Percentiles rank a stretch among this genome's conserved stretches.
Conservation (phyloP, 1,140 invertebrate species). For the Dysdera silvatica region DNA sequence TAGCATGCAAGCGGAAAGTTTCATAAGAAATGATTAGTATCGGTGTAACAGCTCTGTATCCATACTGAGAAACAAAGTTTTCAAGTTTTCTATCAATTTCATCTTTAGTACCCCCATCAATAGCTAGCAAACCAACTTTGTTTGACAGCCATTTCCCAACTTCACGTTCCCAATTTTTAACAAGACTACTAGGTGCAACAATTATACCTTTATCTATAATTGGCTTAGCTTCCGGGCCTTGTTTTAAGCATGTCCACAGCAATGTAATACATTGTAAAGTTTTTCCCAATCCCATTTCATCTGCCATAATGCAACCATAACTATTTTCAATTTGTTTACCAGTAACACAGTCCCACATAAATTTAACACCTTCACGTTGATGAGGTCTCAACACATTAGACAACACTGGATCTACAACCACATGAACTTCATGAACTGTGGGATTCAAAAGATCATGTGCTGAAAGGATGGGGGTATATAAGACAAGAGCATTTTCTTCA, state of each 20-base stretch:
- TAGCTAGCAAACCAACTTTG: slow-evolving; percentile 72
- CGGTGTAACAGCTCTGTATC: slow-evolving; percentile 58
- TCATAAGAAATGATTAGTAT: slow-evolving; percentile 98
- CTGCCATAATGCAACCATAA: slow-evolving; percentile 96
- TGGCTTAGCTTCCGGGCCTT: slow-evolving; percentile 65
- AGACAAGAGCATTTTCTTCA: slow-evolving; percentile 83
- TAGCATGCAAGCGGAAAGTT: slow-evolving; percentile 88
- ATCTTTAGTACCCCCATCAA: slow-evolving; percentile 82
- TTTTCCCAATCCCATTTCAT: slow-evolving; percentile 96
- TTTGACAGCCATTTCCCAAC: slow-evolving; percentile 91
- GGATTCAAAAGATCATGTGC: too few relatives aligned
- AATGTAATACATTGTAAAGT: slow-evolving; percentile 97
- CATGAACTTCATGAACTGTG: slow-evolving; percentile 72
- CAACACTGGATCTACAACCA: slow-evolving; percentile 56
- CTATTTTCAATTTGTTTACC: slow-evolving; percentile 78
- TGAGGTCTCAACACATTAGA: slow-evolving; percentile 65
- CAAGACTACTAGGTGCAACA: slow-evolving; percentile 92
- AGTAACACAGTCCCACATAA: slow-evolving; percentile 99
- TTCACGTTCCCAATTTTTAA: slow-evolving; percentile 99
- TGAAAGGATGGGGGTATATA: slow-evolving; percentile 82
- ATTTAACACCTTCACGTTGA: slow-evolving; percentile 98
- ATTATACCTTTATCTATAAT: slow-evolving; percentile 86
- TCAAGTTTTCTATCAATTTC: slow-evolving; percentile 77
- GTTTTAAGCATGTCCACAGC: slow-evolving; percentile 85
- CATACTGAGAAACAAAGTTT: slow-evolving; percentile 49